Evolutionary conservation across 2,888 invertebrate genomes (phyloP), one percentile per base, ranked within the genome.

Genomic region (Venustoraphidia nigricollis): DNA sequence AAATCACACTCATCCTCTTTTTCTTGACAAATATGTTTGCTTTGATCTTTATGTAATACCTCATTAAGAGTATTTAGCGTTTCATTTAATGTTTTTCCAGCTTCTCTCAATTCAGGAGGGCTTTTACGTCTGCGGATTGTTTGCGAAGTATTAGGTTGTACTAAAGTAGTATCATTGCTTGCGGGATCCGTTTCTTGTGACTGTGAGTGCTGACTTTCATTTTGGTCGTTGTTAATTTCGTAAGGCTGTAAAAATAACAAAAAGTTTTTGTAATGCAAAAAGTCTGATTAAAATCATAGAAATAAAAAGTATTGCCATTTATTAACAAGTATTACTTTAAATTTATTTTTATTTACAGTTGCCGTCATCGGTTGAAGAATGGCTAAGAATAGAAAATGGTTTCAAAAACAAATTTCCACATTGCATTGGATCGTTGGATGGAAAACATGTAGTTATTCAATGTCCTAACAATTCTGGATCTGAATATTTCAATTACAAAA

Each of bases 401-500:
- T 44, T 10, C 17, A 17, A 17, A 17, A 17, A 17, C 17, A 10
- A 17, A 42, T 38, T 38, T 38, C 38, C 38, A 10, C 38, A 38
- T 38, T 38, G 38, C 11, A 10, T 38, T 38, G 38, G 38, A 10
- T 10, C 38, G 38, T 17, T 17, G 17, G 17, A 17, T 17, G 17
- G 17, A 17, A 59, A 57, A 50, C 59, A 60, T 51, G 53, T 58
- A 35, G 46, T 52, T 10, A 50, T 59, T 35, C 51, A 55, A 48
- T 41, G 48, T 34, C 59, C 59, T n/a, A 5, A 27, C 10, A 46
- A 56, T 27, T 51, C 50, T 27, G 57, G 57, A 10, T 53, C 56
- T 17, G 52, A 57, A 47, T 59, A 52, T 45, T 56, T 49, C 47
- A 60, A 60, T 51, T 58, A 59, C 51, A 59, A 62, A 53, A 48